phyloP scores from a whole-genome alignment of 2,113 vertebrate genomes.

The Pardalotus punctatus region DNA sequence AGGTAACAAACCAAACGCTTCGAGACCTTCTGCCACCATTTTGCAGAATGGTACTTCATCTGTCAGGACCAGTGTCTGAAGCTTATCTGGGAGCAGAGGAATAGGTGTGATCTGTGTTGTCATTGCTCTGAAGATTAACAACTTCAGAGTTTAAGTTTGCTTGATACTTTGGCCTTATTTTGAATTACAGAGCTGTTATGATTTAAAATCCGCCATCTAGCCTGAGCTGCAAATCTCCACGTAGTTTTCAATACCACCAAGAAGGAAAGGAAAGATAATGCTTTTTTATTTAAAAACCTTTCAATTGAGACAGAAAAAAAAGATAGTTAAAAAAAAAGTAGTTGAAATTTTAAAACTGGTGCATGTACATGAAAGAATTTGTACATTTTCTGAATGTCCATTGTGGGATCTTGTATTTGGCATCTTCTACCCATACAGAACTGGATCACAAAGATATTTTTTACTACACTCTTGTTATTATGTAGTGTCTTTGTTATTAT shows the following conservation, averaged over 20 bases:
- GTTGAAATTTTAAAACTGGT: neutral
- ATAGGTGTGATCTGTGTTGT: neutral
- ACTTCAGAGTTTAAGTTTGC: neutral
- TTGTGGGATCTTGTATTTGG: neutral
- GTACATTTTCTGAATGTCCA: neutral
- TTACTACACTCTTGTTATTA: neutral
- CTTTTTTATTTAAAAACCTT: neutral
- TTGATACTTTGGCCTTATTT: neutral
- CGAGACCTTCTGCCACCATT: slow-evolving; percentile 14
- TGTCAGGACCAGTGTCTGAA: neutral
- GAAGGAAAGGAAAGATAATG: neutral
- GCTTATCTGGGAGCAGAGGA: neutral
- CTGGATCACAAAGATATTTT: neutral
- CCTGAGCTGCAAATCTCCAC: neutral
- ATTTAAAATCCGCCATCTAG: neutral
- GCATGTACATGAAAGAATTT: neutral
- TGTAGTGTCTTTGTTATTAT: neutral
- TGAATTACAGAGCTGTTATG: neutral
- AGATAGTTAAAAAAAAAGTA: neutral
- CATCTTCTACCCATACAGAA: neutral
- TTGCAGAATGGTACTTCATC: neutral
- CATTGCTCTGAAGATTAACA: neutral
- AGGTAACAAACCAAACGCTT: slow-evolving; percentile 42
- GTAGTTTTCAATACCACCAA: neutral
- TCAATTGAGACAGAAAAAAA: neutral